These are phyloP conservation scores for Ahaetulla prasina DNA, from an alignment of 2,113 vertebrate genomes.

Conservation along the genomic window DNA sequence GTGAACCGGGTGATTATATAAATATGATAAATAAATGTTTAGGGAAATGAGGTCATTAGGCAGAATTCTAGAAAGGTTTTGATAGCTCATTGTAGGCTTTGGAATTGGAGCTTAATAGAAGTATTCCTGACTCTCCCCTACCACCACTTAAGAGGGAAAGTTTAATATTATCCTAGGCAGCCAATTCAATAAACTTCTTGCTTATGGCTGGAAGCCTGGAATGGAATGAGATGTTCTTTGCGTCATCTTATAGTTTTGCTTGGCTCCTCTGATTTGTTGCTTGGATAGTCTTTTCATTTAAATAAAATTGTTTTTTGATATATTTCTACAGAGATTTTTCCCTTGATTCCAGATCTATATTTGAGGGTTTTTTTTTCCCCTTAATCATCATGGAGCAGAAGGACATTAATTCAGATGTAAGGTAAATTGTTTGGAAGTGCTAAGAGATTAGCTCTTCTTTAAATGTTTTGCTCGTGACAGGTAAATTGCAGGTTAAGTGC, in stretches of 20 bases:
- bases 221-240: neutral
- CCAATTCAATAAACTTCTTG: conserved; percentile 70
- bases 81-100: conserved; percentile 83
- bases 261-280: conserved; percentile 25
- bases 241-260: neutral
- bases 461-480: conserved; percentile 81
- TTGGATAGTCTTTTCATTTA: conserved; percentile 25
- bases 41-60: conserved; percentile 83
- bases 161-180: conserved; percentile 77
- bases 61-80: conserved; percentile 72
- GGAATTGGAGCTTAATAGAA: conserved; percentile 78
- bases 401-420: conserved; percentile 45
- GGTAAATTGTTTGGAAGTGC: conserved; percentile 63
- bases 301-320: conserved; percentile 20
- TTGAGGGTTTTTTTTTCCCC: conserved; percentile 10
- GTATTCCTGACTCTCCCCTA: conserved; percentile 16
- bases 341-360: conserved; percentile 33
- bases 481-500: conserved; percentile 97
- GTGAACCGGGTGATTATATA: neutral
- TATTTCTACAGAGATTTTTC: conserved; percentile 31
- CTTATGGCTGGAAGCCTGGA: conserved; percentile 59
- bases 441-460: conserved; percentile 58
- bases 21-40: conserved; percentile 59
- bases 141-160: conserved; percentile 71
- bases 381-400: conserved; percentile 28